Evolutionary conservation across 2,113 vertebrate genomes (phyloP).

Genomic region (Fregetta grallaria): DNA sequence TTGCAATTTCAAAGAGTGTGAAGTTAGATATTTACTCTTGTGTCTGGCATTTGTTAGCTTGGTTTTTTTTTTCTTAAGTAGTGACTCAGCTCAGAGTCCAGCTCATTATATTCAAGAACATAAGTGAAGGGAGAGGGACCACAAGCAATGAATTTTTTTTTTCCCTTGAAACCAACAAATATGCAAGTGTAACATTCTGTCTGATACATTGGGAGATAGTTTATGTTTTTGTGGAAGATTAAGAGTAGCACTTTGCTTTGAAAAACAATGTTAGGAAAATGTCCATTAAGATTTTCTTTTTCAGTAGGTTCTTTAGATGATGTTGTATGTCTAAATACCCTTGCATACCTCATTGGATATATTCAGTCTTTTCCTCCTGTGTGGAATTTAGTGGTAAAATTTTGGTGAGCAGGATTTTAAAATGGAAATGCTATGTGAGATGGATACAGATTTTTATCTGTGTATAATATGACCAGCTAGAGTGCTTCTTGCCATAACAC

Average conservation of each 20-base stretch:
- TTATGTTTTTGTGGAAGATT: background rate
- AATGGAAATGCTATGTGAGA: background rate
- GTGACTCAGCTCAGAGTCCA: background rate
- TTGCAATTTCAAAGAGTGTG: constrained; percentile 19
- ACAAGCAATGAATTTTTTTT: background rate
- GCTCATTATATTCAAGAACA: background rate
- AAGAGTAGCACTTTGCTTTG: background rate
- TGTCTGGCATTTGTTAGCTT: constrained; percentile 26
- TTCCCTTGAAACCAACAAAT: background rate
- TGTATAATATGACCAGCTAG: background rate
- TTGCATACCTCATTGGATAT: background rate
- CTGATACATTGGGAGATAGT: background rate
- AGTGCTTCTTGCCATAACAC: background rate
- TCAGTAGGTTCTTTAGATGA: background rate
- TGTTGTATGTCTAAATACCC: background rate
- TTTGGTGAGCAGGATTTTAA: background rate
- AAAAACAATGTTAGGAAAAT: background rate
- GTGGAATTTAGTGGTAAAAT: background rate
- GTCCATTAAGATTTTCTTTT: background rate
- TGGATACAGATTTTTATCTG: background rate
- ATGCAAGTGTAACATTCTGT: background rate
- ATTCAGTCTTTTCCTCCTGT: background rate
- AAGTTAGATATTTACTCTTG: constrained; percentile 11
- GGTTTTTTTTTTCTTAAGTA: constrained; percentile 26
- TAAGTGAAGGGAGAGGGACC: background rate